A percentile compares a stretch with the other conserved stretches of the same genome.
These are phyloP conservation scores for Lochmaea capreae DNA, from an alignment of 2,888 invertebrate species.

Conservation along the genomic window DNA sequence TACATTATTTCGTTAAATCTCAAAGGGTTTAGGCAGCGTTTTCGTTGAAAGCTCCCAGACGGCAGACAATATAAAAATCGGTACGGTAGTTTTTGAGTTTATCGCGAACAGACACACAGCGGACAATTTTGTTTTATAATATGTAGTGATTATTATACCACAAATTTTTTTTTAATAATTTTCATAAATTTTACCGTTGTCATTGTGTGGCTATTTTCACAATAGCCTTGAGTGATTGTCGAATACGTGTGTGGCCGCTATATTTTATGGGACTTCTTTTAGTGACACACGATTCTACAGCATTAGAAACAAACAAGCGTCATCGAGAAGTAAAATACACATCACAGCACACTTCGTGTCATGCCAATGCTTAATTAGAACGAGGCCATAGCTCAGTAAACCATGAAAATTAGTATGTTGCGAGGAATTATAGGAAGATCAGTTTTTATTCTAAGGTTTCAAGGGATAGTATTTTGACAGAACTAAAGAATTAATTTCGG, in stretches of 20 bases:
- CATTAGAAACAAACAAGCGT: slow-evolving; percentile 32
- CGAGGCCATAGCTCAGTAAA: slow-evolving; percentile 29
- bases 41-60: no score
- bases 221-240: not conserved
- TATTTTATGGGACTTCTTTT: slow-evolving; percentile 24
- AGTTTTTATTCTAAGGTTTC: slow-evolving; percentile 7
- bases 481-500: not conserved
- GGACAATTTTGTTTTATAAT: no score
- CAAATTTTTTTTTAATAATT: no score
- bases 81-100: no score
- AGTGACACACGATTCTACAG: slow-evolving; percentile 34
- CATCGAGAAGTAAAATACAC: slow-evolving; percentile 27
- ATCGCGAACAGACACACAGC: no score
- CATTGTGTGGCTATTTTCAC: no score
- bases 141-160: no score
- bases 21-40: no score
- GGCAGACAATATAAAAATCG: no score
- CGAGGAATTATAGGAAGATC: slow-evolving; percentile 17
- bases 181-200: no score
- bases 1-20: no score
- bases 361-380: slow-evolving; percentile 35
- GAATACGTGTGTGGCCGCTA: slow-evolving; percentile 11
- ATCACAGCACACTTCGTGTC: slow-evolving; percentile 19
- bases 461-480: not conserved
- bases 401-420: slow-evolving; percentile 19